phyloP scores from a whole-genome alignment of 2,888 invertebrate genomes.

The Laothoe populi region DNA sequence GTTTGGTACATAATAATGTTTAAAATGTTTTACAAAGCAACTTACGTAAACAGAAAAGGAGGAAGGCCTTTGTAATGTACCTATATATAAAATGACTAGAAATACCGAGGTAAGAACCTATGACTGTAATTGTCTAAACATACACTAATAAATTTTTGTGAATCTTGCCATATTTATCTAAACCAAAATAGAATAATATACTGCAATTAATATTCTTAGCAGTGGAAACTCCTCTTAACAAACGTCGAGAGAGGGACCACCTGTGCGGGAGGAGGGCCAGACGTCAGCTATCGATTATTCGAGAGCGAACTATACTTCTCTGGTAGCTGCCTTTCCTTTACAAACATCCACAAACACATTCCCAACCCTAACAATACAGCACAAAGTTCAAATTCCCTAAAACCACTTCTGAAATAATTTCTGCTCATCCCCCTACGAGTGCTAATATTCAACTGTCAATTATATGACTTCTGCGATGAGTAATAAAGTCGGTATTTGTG shows the following conservation, averaged over 20 bases:
- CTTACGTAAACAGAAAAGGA: too few species aligned
- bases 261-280: slow-evolving; percentile 72
- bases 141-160: too few species aligned
- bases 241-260: slow-evolving; percentile 55
- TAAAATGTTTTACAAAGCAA: too few species aligned
- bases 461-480: slow-evolving; percentile 46
- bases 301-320: slow-evolving; percentile 76
- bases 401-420: slow-evolving; percentile 61
- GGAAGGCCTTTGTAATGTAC: too few species aligned
- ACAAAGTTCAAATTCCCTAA: slow-evolving; percentile 53
- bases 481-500: slow-evolving; percentile 47
- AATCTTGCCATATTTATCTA: too few species aligned
- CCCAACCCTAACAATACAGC: neutral
- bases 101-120: too few species aligned
- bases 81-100: too few species aligned
- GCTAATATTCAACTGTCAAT: slow-evolving; percentile 56
- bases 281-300: slow-evolving; percentile 84
- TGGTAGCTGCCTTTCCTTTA: slow-evolving; percentile 68
- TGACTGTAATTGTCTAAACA: too few species aligned
- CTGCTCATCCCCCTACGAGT: slow-evolving; percentile 58
- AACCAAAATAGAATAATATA: neutral
- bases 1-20: too few species aligned
- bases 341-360: slow-evolving; percentile 55
- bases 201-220: slow-evolving; percentile 27
- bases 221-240: slow-evolving; percentile 47